Base-by-base conservation (phyloP, 2,797 vertebrate genomes). In the Amazona ochrocephala region DNA sequence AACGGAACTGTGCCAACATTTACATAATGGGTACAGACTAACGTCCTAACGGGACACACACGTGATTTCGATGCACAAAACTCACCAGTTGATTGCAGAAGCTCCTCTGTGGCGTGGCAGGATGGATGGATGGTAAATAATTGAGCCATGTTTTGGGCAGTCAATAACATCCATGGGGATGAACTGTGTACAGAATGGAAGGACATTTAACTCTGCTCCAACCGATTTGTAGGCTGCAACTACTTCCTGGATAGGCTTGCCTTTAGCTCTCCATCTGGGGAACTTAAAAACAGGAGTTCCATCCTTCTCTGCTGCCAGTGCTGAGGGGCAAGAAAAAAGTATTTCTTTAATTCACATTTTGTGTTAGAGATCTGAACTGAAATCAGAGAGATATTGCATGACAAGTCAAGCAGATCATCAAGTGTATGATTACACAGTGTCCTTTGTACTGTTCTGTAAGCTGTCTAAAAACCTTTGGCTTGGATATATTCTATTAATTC, bases 271-370 rank as follows among this genome's bases (percentile, higher is more conserved):
- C 98, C 98, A 99, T 87, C 97, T 97, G 12, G 98, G 97, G 90
- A 99, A 98, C 97, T 99, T 99, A 95, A 99, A 99, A 87, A 99
- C 98, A 11, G 98, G 98, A 13, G 98, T 99, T n/a, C 98, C 98
- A 0, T 99, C 98, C 94, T 98, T 99, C 96, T 99, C 98, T 0
- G 98, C 98, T 66, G 97, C 98, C 95, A 98, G 93, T 58, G 98
- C 98, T 99, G 95, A 92, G 48, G 65, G 70, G 61, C 8, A 92
- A 94, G 82, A 96, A 89, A 34, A 1, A 15, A 9, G 8, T 27
- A 41, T 20, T 64, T 16, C 10, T 18, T 79, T 30, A 70, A 80
- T 84, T 65, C 13, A 66, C 48, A 44, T 30, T 70, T 80, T 53
- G 4, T 30, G 15, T 84, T 53, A 68, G 70, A 89, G 94, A 30